Evolutionary conservation across 2,888 invertebrate species (phyloP).

Genomic region (Onthophagus sagittarius): DNA sequence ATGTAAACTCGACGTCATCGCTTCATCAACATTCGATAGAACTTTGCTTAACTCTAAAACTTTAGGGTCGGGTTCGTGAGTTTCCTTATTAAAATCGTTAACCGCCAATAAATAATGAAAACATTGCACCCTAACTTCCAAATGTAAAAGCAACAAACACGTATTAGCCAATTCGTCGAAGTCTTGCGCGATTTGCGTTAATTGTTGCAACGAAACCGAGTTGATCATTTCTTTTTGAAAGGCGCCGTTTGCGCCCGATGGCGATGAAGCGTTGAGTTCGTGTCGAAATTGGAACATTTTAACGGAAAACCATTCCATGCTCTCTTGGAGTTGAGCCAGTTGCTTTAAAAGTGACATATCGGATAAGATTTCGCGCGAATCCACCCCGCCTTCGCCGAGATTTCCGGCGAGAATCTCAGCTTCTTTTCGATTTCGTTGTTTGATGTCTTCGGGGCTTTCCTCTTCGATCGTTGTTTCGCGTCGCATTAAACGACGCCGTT

Average conservation of each 20-base stretch:
- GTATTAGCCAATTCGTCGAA: conserved; percentile 89
- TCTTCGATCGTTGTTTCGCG: conserved; percentile 60
- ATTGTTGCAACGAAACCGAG: conserved; percentile 59
- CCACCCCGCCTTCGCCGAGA: conserved; percentile 77
- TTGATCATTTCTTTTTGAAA: conserved; percentile 46
- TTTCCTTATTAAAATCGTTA: conserved; percentile 59
- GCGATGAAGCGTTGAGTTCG: conserved; percentile 46
- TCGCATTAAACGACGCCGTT: conserved; percentile 43
- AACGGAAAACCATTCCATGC: conserved; percentile 82
- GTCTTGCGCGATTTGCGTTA: conserved; percentile 68
- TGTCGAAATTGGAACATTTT: conserved; percentile 59
- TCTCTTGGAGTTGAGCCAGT: conserved; percentile 87
- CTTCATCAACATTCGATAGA: conserved; percentile 72
- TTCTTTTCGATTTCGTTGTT: conserved; percentile 78
- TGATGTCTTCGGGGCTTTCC: conserved; percentile 75
- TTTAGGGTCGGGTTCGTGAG: conserved; percentile 72
- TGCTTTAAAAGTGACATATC: conserved; percentile 80
- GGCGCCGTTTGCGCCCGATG: conserved; percentile 26
- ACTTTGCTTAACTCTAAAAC: conserved; percentile 76
- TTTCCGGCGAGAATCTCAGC: conserved; percentile 92
- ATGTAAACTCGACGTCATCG: conserved; percentile 70
- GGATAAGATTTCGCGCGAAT: conserved; percentile 78
- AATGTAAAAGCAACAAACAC: conserved; percentile 84
- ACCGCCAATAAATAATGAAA: conserved; percentile 77
- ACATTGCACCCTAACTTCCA: conserved; percentile 94